Evolutionary conservation across 1,140 invertebrate species (phyloP), one percentile per base, ranked within the genome.

Genomic region (Neodiprion virginianus): DNA sequence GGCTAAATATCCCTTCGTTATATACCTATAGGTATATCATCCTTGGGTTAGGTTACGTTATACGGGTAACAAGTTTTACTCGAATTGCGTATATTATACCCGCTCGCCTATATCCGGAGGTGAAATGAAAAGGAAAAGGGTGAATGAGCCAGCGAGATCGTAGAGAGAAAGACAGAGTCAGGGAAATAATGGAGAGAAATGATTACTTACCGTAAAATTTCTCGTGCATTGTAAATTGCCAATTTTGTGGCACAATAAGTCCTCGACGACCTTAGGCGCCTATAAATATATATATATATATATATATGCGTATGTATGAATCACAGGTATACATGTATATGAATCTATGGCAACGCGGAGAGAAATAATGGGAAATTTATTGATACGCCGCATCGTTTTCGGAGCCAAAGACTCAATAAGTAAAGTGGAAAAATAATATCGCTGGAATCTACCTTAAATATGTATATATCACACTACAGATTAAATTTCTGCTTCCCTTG

Each of bases 171-270:
- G 53, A 61, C 11, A 14, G n/a, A 61, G 53, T 12, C 4, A 8
- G n/a, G 8, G 53, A 61, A 17, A 61, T 14, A 14, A 61, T 12
- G 53, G 53, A 17, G 53, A 12, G 53, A 9, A 61, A 61, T 61
- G 53, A 61, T 61, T 61, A 61, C 53, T 61, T 61, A 61, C 53
- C 53, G 53, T 61, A 61, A 61, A 61, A 61, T 61, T 61, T 61
- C 53, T 14, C 53, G 5, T 12, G 53, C n/a, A 4, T 61, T 61
- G 53, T 61, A 8, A 61, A 61, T 61, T 61, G 53, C 53, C 53
- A 61, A 61, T 61, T 61, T 61, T 61, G 53, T 61, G 53, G 53
- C 53, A 14, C 53, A 61, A 61, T 61, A 61, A 61, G 53, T 61
- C 53, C 11, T 14, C 28, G 28, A 2, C 5, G 28, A 40, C 28